These are phyloP conservation scores for Lophura swinhoii DNA, from an alignment of 2,797 vertebrate species.

Conservation along the genomic window DNA sequence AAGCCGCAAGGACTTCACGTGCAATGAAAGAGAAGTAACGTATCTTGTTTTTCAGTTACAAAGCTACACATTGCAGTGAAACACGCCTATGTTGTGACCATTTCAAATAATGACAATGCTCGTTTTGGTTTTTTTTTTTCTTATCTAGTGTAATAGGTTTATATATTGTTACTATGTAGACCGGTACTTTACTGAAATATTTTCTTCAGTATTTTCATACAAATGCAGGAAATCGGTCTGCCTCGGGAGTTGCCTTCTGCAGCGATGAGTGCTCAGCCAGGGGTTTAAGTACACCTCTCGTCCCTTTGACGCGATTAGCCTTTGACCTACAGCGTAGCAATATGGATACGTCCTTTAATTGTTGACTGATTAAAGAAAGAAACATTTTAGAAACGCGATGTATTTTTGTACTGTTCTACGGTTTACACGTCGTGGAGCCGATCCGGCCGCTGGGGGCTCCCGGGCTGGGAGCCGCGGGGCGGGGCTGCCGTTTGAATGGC, in stretches of 20 bases:
- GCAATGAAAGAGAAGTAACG: neutral
- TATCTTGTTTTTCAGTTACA: neutral
- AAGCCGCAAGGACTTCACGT: neutral
- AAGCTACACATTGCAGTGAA: constrained; percentile 3
- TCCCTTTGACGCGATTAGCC: neutral
- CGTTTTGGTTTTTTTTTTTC: neutral
- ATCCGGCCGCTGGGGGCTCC: too few species aligned
- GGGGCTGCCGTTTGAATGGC: constrained; percentile 59
- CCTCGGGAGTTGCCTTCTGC: neutral
- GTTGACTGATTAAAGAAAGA: constrained; percentile 29
- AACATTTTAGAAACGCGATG: rapidly evolving
- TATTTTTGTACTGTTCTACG: neutral
- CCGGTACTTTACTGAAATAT: neutral
- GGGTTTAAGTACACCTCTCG: neutral
- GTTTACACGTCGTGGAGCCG: neutral
- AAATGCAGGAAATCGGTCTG: neutral
- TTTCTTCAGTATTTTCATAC: constrained; percentile 43
- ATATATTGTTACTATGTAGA: constrained; percentile 5
- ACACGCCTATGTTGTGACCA: neutral
- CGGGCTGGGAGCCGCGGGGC: neutral
- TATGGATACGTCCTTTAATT: neutral
- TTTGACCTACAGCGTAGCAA: neutral
- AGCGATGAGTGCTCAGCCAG: neutral
- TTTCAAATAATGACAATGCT: neutral
- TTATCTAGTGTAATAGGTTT: neutral